Evolutionary conservation across 2,797 vertebrate species (phyloP), one percentile per base, ranked within the genome.

Genomic region (Lepilemur ruficaudatus): DNA sequence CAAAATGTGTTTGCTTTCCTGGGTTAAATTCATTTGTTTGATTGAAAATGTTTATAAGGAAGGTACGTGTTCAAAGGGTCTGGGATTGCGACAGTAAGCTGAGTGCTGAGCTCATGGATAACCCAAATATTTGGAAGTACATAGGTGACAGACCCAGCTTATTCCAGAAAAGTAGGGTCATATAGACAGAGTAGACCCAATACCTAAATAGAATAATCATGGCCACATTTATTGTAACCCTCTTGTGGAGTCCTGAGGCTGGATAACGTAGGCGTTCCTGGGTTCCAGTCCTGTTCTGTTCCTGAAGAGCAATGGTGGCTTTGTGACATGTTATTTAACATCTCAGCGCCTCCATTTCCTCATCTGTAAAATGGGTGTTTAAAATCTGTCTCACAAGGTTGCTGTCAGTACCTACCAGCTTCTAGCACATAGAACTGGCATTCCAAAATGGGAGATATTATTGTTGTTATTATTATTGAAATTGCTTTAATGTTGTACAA

Each of bases 41-140:
- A 95, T 57, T 96, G 96, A 94, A 98, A 96, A 84, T 97, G 55
- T 89, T 97, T 73, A n/a, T 90, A 90, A 96, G 38, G 88, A 93
- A 80, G 65, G 20, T 78, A 18, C 46, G 38, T 80, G 14, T 63
- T 50, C 14, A 75, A 92, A 55, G 81, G 9, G 22, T 57, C 73
- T 83, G 57, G n/a, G 79, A 84, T 50, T 61, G 28, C 20, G 46
- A 46, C 46, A 35, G 61, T 52, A 67, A 94, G 69, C 79, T 57
- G 5, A 22, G 7, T 8, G 43, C 9, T 1, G 52, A 63, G 43
- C n/a, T 18, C 81, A 3, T 63, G 0, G 6, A 35, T 73, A 82
- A 73, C 59, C 46, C 48, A 63, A 61, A 46, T 78, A 63, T 96
- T 96, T 73, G 17, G 22, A 89, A 81, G 69, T 43, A 28, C 1